Percentiles rank a stretch among this genome's conserved stretches.
Conservation (phyloP, 1,140 invertebrate genomes). For the Luehdorfia chinensis region DNA sequence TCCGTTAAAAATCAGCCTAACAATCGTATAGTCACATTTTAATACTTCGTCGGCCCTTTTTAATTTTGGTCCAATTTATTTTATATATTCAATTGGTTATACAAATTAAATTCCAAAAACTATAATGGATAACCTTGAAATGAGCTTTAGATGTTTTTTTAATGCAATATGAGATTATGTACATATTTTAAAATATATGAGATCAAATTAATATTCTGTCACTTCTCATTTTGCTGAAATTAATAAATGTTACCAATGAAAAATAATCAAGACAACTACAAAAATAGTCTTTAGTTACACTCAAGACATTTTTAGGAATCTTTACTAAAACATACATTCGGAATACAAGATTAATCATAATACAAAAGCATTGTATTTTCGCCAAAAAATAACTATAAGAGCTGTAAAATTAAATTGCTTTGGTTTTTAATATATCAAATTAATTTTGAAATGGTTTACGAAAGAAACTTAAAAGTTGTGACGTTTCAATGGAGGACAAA, state of each 20-base stretch:
- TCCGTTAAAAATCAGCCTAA: slow-evolving; percentile 47
- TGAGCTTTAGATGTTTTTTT: slow-evolving; percentile 12
- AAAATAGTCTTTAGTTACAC: slow-evolving; percentile 4
- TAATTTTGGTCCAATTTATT: slow-evolving; percentile 60
- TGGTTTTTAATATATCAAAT: slow-evolving; percentile 11
- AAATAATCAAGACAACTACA: slow-evolving; percentile 5
- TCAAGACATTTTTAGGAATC: slow-evolving; percentile 1
- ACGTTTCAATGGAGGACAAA: background rate
- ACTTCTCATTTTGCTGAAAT: slow-evolving; percentile 1
- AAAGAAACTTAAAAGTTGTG: background rate
- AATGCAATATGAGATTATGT: slow-evolving; percentile 29
- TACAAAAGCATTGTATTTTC: background rate
- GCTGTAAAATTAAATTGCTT: slow-evolving; percentile 15
- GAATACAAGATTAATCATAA: slow-evolving; percentile 2
- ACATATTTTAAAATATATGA: slow-evolving; percentile 42
- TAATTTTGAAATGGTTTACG: background rate
- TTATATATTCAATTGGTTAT: slow-evolving; percentile 35
- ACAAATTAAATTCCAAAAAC: slow-evolving; percentile 20
- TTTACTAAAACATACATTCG: slow-evolving; percentile 14
- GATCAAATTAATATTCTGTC: slow-evolving; percentile 34
- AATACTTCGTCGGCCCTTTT: slow-evolving; percentile 40
- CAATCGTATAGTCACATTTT: slow-evolving; percentile 36
- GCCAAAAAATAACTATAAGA: background rate
- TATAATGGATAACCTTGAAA: slow-evolving; percentile 8
- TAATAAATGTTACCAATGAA: background rate